Conservation (phyloP, 2,888 invertebrate genomes). For the Coremacera marginata region DNA sequence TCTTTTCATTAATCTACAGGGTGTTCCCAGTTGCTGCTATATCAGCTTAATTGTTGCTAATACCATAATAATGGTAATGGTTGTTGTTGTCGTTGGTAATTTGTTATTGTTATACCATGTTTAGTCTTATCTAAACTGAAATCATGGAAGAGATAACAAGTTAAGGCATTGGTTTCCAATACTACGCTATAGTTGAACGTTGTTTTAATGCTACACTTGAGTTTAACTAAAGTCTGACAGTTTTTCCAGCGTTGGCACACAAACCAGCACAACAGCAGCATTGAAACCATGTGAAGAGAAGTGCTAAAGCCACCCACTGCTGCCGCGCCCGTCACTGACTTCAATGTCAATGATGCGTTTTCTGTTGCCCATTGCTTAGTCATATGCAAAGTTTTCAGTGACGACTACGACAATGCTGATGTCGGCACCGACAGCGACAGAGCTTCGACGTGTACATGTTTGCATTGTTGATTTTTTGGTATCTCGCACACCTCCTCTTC, state of each 20-base stretch:
- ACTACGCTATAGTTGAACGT: too few relatives aligned
- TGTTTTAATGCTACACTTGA: neutral
- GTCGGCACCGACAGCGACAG: neutral
- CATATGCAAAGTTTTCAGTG: neutral
- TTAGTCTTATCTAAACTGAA: neutral
- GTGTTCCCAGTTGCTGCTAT: neutral
- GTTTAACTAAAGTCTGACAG: neutral
- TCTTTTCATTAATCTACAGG: neutral
- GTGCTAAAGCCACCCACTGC: conserved; percentile 22
- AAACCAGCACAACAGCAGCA: neutral
- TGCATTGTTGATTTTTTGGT: neutral
- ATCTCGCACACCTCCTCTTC: too few relatives aligned
- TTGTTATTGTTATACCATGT: neutral
- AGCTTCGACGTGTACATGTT: neutral
- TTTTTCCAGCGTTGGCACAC: neutral
- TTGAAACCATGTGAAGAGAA: neutral
- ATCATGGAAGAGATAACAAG: conserved; percentile 8
- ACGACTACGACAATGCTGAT: neutral
- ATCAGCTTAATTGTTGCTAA: neutral
- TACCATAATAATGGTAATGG: neutral
- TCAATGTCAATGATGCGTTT: conserved; percentile 39
- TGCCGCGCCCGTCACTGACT: conserved; percentile 23
- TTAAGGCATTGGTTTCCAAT: neutral
- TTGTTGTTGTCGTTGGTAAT: neutral
- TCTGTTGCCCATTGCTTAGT: conserved; percentile 22